A percentile compares a stretch with the other conserved stretches of the same genome.
phyloP scores from a whole-genome alignment of 2,797 vertebrate genomes.

The Gallinago stenura region DNA sequence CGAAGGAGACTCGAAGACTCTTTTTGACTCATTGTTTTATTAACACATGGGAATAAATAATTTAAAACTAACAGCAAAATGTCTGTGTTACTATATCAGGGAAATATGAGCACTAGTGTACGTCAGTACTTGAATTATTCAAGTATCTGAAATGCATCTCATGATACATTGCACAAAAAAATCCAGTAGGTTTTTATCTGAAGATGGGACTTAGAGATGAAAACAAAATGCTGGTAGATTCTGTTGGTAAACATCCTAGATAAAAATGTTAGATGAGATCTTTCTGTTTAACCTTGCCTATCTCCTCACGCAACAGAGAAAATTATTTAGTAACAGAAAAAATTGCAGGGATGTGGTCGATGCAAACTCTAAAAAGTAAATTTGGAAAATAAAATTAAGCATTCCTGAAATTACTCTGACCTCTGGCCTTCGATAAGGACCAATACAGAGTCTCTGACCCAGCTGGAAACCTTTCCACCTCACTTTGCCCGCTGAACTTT shows the following conservation, averaged over 20 bases:
- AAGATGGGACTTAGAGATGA: not conserved
- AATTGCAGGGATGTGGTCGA: not conserved
- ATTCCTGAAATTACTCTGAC: not conserved
- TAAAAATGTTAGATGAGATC: not conserved
- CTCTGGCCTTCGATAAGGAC: not conserved
- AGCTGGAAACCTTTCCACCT: not conserved
- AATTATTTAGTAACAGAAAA: not conserved
- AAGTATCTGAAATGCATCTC: conserved; percentile 31
- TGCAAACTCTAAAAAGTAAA: not conserved
- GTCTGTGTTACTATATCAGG: not conserved
- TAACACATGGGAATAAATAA: not conserved
- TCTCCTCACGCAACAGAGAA: not conserved
- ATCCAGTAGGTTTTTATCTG: not conserved
- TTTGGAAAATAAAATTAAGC: not conserved
- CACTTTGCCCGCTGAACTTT: not conserved
- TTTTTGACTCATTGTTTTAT: not conserved
- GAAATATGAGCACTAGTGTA: not conserved
- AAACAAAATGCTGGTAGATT: not conserved
- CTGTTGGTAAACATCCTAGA: not conserved
- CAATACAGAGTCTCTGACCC: not conserved
- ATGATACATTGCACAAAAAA: not conserved
- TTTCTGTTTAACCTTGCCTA: conserved; percentile 5
- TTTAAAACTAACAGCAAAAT: not conserved
- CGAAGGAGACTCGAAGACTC: not conserved
- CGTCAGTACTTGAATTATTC: conserved; percentile 38